These are phyloP conservation scores for Arion vulgaris DNA, from an alignment of 1,140 invertebrate species.

Conservation along the genomic window DNA sequence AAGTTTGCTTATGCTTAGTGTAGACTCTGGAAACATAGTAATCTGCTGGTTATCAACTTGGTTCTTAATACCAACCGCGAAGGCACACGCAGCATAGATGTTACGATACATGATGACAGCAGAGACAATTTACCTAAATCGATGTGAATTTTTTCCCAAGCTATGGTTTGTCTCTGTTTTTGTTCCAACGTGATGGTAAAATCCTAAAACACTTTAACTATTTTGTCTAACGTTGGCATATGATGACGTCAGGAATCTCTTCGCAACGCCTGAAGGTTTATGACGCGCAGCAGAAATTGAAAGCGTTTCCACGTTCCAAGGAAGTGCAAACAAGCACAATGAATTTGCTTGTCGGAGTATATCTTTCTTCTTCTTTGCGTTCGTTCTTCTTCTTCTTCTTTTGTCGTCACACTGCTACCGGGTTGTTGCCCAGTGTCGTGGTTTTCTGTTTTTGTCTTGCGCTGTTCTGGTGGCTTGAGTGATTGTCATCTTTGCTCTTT, in stretches of 20 bases:
- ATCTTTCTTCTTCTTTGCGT: no score
- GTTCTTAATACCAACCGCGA: constrained; percentile 30
- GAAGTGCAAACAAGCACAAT: no score
- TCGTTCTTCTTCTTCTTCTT: no score
- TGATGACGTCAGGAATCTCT: constrained; percentile 34
- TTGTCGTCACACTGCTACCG: no score
- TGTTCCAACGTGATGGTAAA: neutral
- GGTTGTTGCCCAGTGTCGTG: no score
- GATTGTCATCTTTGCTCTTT: no score
- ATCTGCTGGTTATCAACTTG: neutral
- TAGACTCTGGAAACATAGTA: neutral
- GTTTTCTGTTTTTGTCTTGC: no score
- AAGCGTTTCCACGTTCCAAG: no score
- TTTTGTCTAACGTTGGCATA: neutral
- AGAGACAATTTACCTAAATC: neutral
- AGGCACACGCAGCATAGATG: constrained; percentile 24
- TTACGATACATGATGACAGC: constrained; percentile 24
- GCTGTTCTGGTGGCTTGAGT: no score
- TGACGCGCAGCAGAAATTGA: neutral
- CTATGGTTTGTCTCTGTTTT: neutral
- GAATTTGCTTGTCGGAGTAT: no score
- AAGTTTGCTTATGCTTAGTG: neutral
- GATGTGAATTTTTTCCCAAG: neutral
- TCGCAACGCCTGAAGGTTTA: neutral
- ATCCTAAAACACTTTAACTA: neutral